Percentiles rank a stretch among this genome's conserved stretches.
Conservation (phyloP, 1,140 invertebrate species). For the Zaprionus ghesquierei region DNA sequence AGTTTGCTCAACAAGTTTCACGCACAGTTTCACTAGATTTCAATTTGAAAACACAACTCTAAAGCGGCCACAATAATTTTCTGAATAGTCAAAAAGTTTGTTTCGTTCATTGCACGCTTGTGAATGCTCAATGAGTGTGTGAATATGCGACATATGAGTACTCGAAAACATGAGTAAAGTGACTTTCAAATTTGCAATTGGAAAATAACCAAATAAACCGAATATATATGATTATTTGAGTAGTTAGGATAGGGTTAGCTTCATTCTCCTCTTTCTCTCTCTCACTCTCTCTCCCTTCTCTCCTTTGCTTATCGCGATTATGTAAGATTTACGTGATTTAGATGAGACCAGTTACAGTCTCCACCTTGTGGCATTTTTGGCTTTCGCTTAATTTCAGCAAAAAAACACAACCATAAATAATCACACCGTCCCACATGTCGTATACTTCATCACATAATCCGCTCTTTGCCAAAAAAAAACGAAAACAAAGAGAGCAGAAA, state of each 20-base stretch:
- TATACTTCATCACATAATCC: constrained; percentile 51
- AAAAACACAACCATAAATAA: constrained; percentile 38
- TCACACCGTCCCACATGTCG: constrained; percentile 26
- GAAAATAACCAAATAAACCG: not conserved
- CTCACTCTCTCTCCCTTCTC: too few relatives aligned
- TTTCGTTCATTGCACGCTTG: not conserved
- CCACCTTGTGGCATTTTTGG: not conserved
- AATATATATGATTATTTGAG: too few relatives aligned
- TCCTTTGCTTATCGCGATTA: not conserved
- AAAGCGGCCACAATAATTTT: constrained; percentile 13
- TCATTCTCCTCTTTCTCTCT: too few relatives aligned
- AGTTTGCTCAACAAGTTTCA: constrained; percentile 58
- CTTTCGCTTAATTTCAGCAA: constrained; percentile 40
- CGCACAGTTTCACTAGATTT: constrained; percentile 61
- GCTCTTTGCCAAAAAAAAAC: constrained; percentile 25
- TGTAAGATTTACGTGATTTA: not conserved
- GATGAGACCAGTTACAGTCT: not conserved
- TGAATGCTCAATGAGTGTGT: not conserved
- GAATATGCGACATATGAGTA: not conserved
- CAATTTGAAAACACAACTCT: constrained; percentile 51
- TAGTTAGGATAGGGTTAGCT: not conserved
- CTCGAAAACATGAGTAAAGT: not conserved
- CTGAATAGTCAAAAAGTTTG: not conserved
- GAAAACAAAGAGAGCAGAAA: not conserved
- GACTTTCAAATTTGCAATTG: not conserved